Base-by-base conservation (phyloP, 2,888 invertebrate species). In the Syrphus vitripennis region DNA sequence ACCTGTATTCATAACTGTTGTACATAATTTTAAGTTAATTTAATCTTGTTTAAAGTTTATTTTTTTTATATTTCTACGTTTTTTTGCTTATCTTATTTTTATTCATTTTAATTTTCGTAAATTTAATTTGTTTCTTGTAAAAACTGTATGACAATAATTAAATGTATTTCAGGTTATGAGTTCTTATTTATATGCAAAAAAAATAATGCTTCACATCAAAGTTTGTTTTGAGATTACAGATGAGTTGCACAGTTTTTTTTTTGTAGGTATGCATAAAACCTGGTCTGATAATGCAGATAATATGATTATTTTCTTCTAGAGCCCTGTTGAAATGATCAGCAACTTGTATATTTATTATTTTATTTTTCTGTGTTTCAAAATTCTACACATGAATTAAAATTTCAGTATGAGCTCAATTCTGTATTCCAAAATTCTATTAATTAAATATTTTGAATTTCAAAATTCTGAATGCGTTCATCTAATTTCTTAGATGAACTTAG, bases 141-240 rank as follows among this genome's bases (percentile, higher is more conserved):
- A 29, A 65, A 65, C 65, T 65, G 29, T 45, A 65, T 65, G 65
- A 65, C 65, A 65, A 65, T 65, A 65, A 65, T 65, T 45, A 65
- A 45, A 29, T 19, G 14, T 65, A 31, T 65, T 63, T 65, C 31
- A 45, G 12, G 19, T 65, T 45, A 10, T 16, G 5, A 59, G n/a
- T 59, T 37, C n/a, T 61, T 12, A 0, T 14, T 53, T 57, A 55
- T 31, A 34, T n/a, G n/a, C n/a, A n/a, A 5, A 14, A 14, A 50
- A 50, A 12, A 48, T 12, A 48, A 21, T 1, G 5, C 48, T 48
- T 24, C 48, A 48, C 12, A n/a, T 14, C 14, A 50, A 26, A n/a
- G 12, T 1, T 50, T 5, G 12, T n/a, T 50, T 50, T n/a, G 6
- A 50, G 14, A 50, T 14, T 7, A 14, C 3, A 50, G 14, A 14